phyloP scores from a whole-genome alignment of 2,113 vertebrate genomes.

The Microcebus ravelobensis region DNA sequence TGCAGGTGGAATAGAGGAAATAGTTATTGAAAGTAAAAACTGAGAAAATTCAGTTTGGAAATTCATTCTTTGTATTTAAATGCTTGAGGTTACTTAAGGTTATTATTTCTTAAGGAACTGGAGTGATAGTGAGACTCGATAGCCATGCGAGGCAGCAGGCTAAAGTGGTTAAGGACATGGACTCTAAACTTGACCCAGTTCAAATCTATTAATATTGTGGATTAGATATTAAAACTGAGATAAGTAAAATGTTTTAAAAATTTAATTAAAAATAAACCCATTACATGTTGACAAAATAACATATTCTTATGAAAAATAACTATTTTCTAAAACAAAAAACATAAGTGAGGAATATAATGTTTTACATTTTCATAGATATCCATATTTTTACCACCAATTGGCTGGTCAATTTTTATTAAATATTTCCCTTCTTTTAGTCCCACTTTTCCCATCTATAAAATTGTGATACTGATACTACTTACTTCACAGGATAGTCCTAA shows the following conservation, averaged over 20 bases:
- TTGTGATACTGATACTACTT: neutral
- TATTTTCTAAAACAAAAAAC: too few species aligned
- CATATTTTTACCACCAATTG: neutral
- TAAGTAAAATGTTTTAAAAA: too few species aligned
- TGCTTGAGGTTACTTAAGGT: neutral
- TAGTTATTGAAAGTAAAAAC: neutral
- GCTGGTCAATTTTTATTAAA: neutral
- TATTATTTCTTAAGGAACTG: neutral
- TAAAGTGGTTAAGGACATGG: neutral
- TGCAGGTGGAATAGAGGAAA: neutral
- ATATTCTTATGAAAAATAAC: too few species aligned
- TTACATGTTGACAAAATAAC: too few species aligned
- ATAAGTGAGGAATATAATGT: too few species aligned
- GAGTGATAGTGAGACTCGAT: neutral
- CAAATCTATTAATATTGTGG: neutral
- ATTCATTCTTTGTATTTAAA: neutral
- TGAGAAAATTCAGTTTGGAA: slow-evolving; percentile 11
- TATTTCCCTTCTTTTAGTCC: neutral
- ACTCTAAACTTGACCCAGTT: neutral
- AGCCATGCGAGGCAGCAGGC: neutral
- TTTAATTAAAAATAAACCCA: too few species aligned
- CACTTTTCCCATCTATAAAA: neutral
- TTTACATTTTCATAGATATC: too few species aligned
- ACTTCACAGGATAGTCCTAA: neutral
- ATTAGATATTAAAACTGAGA: too few species aligned